Conservation (phyloP, 2,797 vertebrate genomes). For the Melanotaenia boesemani region DNA sequence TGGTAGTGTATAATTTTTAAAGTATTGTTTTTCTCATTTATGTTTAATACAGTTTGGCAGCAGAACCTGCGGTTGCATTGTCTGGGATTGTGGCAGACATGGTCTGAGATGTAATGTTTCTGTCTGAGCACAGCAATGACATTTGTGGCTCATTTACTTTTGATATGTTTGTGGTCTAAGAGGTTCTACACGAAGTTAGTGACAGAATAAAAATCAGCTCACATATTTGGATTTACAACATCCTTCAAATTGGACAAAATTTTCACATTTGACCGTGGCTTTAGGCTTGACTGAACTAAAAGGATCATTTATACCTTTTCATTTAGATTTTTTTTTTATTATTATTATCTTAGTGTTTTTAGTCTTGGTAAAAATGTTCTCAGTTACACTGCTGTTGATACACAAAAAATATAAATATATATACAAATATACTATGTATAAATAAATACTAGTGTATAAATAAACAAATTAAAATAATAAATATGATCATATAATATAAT, state of each 20-base stretch:
- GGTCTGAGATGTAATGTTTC: conserved; percentile 43
- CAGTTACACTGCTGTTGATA: too few relatives aligned
- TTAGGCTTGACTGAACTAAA: background rate
- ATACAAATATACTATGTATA: too few relatives aligned
- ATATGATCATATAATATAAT: too few relatives aligned
- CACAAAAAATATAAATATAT: too few relatives aligned
- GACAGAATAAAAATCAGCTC: conserved; percentile 26
- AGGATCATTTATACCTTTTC: background rate
- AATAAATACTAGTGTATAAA: too few relatives aligned
- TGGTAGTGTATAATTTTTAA: background rate
- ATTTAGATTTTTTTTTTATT: background rate
- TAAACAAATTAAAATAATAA: too few relatives aligned
- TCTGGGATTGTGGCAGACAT: conserved; percentile 16
- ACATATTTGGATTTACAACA: conserved; percentile 12
- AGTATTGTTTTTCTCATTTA: conserved; percentile 31
- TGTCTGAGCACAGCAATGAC: conserved; percentile 22
- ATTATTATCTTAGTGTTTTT: background rate
- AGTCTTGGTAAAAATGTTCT: too few relatives aligned
- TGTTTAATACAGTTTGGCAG: conserved; percentile 23
- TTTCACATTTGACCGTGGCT: background rate
- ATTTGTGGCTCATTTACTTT: conserved; percentile 38
- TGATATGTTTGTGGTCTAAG: conserved; percentile 11
- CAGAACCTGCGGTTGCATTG: conserved; percentile 18
- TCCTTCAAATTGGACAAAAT: background rate
- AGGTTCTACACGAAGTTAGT: background rate